These are phyloP conservation scores for Danio choprae DNA, from an alignment of 2,797 vertebrate species.

Conservation along the genomic window DNA sequence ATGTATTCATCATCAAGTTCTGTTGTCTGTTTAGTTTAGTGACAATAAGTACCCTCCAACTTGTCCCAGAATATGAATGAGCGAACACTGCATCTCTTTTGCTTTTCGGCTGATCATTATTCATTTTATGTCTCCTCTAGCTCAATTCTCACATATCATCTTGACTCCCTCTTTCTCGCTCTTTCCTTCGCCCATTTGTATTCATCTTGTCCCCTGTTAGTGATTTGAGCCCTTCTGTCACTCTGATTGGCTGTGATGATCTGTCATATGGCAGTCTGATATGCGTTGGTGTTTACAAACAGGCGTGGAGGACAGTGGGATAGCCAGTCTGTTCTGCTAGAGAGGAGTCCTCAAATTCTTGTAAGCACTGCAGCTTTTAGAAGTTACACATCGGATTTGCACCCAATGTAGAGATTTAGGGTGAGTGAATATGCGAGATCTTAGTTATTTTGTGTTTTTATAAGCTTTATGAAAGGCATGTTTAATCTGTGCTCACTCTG, in stretches of 20 bases:
- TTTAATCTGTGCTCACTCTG: background rate
- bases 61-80: background rate
- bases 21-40: background rate
- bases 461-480: conserved; percentile 13
- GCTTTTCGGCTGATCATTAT: background rate
- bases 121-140: conserved; percentile 2
- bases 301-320: conserved; percentile 43
- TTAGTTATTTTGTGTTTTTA: background rate
- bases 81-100: background rate
- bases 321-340: conserved; percentile 33
- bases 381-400: background rate
- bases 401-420: conserved; percentile 9
- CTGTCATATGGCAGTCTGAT: conserved; percentile 47
- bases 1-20: background rate
- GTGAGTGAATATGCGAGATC: conserved; percentile 20
- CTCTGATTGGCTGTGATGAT: conserved; percentile 44
- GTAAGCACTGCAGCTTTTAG: background rate
- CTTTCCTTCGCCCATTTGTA: conserved; percentile 26
- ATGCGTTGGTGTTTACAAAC: conserved; percentile 58
- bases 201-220: background rate
- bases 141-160: background rate
- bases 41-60: background rate
- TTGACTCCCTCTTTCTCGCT: conserved; percentile 18
- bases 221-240: conserved; percentile 31
- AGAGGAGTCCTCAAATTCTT: background rate